Evolutionary conservation across 2,113 vertebrate species (phyloP).

Genomic region (Triplophysa dalaica): DNA sequence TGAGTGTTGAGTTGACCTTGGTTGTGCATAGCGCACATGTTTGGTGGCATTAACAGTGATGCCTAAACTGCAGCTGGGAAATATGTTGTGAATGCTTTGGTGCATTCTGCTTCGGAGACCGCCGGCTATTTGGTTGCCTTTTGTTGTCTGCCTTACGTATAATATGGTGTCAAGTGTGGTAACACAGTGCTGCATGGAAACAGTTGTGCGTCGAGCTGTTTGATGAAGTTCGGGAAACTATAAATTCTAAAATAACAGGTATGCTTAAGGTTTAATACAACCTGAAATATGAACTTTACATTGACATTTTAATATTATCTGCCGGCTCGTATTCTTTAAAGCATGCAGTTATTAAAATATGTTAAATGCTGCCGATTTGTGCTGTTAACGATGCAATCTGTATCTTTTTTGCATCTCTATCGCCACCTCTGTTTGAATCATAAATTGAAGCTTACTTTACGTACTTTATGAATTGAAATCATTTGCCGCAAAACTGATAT

Average conservation of each 20-base stretch:
- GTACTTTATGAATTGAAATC: too few species aligned
- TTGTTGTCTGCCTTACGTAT: conserved; percentile 1
- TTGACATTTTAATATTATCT: too few species aligned
- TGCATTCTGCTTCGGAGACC: conserved; percentile 21
- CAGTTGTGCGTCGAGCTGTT: background rate
- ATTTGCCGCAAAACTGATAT: too few species aligned
- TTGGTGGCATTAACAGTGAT: conserved; percentile 31
- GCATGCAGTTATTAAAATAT: too few species aligned
- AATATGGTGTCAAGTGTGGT: background rate
- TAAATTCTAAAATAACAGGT: background rate
- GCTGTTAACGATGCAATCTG: too few species aligned
- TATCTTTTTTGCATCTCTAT: too few species aligned
- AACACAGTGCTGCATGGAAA: conserved; percentile 19
- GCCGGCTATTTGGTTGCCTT: conserved; percentile 19
- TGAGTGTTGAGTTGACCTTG: conserved; percentile 28
- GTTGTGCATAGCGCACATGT: conserved; percentile 9
- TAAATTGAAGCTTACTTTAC: too few species aligned
- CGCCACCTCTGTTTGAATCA: too few species aligned
- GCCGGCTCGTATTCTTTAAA: too few species aligned
- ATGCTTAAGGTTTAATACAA: too few species aligned
- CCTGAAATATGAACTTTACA: too few species aligned
- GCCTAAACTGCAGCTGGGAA: conserved; percentile 27
- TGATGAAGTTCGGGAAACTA: background rate
- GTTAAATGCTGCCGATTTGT: too few species aligned
- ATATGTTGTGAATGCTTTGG: conserved; percentile 39